Evolutionary conservation across 1,140 invertebrate species (phyloP), one percentile per base, ranked within the genome.

Genomic region (Rhynchophorus ferrugineus): DNA sequence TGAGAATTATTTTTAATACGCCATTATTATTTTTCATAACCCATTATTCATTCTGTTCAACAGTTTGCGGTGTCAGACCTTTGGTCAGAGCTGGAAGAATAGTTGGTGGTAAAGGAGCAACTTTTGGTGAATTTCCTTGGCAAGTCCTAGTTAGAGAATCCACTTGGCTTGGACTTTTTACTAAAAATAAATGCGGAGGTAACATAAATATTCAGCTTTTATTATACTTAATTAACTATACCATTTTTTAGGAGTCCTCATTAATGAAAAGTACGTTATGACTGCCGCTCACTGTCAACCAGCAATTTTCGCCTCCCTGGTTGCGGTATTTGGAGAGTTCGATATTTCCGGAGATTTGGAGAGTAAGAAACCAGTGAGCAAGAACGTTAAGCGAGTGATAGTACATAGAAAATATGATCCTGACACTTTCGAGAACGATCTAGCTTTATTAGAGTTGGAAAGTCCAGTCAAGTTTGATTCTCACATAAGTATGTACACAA

Each of bases 271-370:
- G 69, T 92, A 85, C 63, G 89, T 94, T 3, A 83, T 89, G 46
- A 95, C 91, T 0, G 91, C 92, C 0, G 92, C 91, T 7, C 92
- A 95, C 78, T 95, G 92, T 75, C 91, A 94, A 70, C 92, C 91
- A 44, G 90, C 89, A 47, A 94, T 95, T 69, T 71, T 95, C 35
- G 90, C 89, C 1, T 91, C 89, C 0, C 69, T 95, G 46, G 84
- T 94, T 8, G 90, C 91, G 0, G 88, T 95, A 2, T 85, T 95
- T 60, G 91, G 91, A 1, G 91, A 94, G 66, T 89, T 85, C 66
- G 91, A 95, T 65, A 85, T 94, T 57, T 88, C 85, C 1, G 84
- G 85, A 0, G 86, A 91, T 60, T 69, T 85, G 54, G 89, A 93
- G 63, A 77, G 81, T 1, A 81, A 83, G 49, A 76, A 82, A 37